Base-by-base conservation (phyloP, 2,797 vertebrate species). In the Fundulus diaphanus region DNA sequence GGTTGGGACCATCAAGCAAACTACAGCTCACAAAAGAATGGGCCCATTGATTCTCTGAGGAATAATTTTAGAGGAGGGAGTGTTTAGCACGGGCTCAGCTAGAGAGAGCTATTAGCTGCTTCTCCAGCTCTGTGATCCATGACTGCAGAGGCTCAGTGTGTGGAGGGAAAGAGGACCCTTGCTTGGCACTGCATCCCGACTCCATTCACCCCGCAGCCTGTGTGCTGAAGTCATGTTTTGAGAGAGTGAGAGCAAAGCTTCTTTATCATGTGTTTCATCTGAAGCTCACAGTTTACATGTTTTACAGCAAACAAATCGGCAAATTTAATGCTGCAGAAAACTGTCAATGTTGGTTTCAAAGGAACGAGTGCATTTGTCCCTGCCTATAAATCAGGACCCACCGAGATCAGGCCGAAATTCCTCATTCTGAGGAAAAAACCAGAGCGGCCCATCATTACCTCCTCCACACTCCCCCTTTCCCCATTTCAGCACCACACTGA, bases 11-110 rank as follows among this genome's bases (percentile, higher is more conserved):
- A 91, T 95, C 92, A 89, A 94, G 93, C 93, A 95, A 95, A 95
- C 94, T 93, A 89, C 91, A 87, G 94, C 93, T 90, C 92, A 93
- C 93, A 92, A 94, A 95, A 95, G 95, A 96, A 96, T 94, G 94
- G 94, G 91, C 93, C 94, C 94, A 96, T 96, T 96, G 95, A 96
- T 96, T 96, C 95, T 95, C 95, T 73, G 90, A 94, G 95, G 95
- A 96, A 95, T 95, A 93, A 95, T 95, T 95, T 95, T 95, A 95
- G 94, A 91, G 93, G 91, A 94, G 93, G 91, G 93, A 94, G 93
- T 94, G 92, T 95, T 94, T 95, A 95, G 93, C 94, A 92, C 92
- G 89, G 93, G 88, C 89, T 90, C 90, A 83, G 93, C 93, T 92
- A 92, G 90, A 92, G 88, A 94, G 93, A 91, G 92, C 94, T 95